Evolutionary conservation across 1,140 invertebrate genomes (phyloP), one percentile per base, ranked within the genome.

Genomic region (Hesperophylax magnus): DNA sequence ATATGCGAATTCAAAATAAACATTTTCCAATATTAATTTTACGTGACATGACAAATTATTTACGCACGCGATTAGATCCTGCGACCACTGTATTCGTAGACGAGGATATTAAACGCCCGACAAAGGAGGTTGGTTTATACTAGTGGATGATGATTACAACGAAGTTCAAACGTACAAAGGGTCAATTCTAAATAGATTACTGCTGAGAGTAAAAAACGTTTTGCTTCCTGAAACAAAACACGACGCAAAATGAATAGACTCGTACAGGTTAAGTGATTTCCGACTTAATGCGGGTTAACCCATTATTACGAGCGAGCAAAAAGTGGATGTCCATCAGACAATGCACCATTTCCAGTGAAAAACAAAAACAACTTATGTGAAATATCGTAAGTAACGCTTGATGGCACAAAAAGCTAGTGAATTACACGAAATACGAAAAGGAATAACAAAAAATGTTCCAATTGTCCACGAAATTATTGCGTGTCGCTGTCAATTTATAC

Each of bases 401-500:
- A 60, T 76, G 56, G 54, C 72, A 76, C 72, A 60, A 72, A 47
- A 72, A 58, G n/a, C 69, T 24, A n/a, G 52, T 27, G 69, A 54
- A 72, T 72, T 22, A 76, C 27, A 76, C 27, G 47, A 56, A 75
- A 75, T 34, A 72, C 18, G 27, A 34, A 77, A 63, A 65, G 31
- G 31, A 27, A 53, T 20, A n/a, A 53, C 11, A 53, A 77, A 77
- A 77, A 60, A 27, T 77, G 61, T 77, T 77, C 60, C 76, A 60
- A 77, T 72, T 72, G 78, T 72, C 67, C 52, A 72, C 78, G 18
- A 72, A 79, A 79, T 79, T 47, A 47, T 47, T 34, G 78, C 78
- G 78, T 79, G 78, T 47, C 63, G n/a, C 67, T 78, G 77, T 67
- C 77, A 69, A 78, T 69, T 78, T 69, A 24, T 54, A 47, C 39